Evolutionary conservation across 2,113 vertebrate species (phyloP).

Genomic region (Apteryx owenii): DNA sequence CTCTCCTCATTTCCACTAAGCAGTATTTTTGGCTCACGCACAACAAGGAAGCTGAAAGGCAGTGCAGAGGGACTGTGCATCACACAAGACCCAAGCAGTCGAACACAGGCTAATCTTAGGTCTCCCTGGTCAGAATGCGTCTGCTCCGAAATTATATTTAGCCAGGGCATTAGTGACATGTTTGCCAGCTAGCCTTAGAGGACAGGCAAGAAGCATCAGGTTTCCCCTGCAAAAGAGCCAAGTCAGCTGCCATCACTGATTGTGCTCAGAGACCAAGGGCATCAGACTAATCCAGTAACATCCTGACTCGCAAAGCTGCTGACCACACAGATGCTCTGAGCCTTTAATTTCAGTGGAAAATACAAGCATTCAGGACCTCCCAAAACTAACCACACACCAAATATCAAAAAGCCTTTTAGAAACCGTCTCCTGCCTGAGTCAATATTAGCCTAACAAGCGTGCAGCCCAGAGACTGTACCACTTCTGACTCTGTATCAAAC

Average conservation of each 20-base stretch:
- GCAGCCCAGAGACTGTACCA: neutral
- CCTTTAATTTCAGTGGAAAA: neutral
- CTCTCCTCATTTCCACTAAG: neutral
- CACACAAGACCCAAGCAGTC: neutral
- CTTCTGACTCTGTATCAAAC: neutral
- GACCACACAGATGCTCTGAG: neutral
- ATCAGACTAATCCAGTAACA: neutral
- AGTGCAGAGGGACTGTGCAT: neutral
- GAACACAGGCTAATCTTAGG: slow-evolving; percentile 41
- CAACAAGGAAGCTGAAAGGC: neutral
- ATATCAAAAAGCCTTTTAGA: neutral
- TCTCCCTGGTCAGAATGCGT: slow-evolving; percentile 15
- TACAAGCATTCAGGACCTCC: rapidly evolving
- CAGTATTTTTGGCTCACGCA: neutral
- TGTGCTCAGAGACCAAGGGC: neutral
- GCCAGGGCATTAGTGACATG: neutral
- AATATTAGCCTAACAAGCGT: neutral
- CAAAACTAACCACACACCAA: neutral
- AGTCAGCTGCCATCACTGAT: neutral
- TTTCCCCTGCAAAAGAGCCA: slow-evolving; percentile 2
- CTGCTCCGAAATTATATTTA: slow-evolving; percentile 58
- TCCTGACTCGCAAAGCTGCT: neutral
- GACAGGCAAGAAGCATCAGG: neutral
- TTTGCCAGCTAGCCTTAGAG: neutral
- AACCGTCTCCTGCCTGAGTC: neutral